Evolutionary conservation across 1,140 invertebrate genomes (phyloP).

Genomic region (Laupala kohalensis): DNA sequence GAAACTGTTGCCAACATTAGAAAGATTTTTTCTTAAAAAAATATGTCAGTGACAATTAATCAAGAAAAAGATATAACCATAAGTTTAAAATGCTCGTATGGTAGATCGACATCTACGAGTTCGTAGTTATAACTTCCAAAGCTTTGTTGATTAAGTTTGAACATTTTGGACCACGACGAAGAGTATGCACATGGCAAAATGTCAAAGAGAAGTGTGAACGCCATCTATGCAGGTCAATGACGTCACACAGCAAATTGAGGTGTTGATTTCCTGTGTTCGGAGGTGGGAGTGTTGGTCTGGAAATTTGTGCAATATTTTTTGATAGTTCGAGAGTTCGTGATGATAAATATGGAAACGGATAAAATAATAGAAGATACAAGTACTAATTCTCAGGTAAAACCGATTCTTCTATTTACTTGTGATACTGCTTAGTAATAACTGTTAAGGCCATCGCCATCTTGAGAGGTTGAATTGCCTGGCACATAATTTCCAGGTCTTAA

Average conservation of each 20-base stretch:
- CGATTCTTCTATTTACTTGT: not conserved
- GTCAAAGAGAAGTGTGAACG: constrained; percentile 2
- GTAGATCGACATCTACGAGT: too few relatives aligned
- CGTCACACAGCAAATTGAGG: constrained; percentile 11
- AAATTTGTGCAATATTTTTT: constrained; percentile 11
- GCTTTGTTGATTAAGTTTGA: too few relatives aligned
- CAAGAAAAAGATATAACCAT: too few relatives aligned
- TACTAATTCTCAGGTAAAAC: constrained; percentile 40
- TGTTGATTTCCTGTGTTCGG: constrained; percentile 16
- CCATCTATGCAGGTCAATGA: constrained; percentile 15
- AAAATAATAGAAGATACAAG: constrained; percentile 45
- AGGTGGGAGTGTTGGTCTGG: constrained; percentile 11
- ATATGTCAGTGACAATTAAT: too few relatives aligned
- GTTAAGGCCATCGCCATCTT: constrained; percentile 6
- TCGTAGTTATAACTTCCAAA: too few relatives aligned
- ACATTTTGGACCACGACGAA: too few relatives aligned
- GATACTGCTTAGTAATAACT: not conserved
- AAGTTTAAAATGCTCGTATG: too few relatives aligned
- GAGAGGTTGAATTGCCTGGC: not conserved
- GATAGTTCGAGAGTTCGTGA: constrained; percentile 22
- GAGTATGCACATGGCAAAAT: too few relatives aligned
- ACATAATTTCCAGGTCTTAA: not conserved
- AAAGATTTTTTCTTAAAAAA: too few relatives aligned
- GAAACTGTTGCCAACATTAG: too few relatives aligned
- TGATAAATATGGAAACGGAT: constrained; percentile 54